Conservation (phyloP, 2,888 invertebrate genomes). For the Microchrysa polita region DNA sequence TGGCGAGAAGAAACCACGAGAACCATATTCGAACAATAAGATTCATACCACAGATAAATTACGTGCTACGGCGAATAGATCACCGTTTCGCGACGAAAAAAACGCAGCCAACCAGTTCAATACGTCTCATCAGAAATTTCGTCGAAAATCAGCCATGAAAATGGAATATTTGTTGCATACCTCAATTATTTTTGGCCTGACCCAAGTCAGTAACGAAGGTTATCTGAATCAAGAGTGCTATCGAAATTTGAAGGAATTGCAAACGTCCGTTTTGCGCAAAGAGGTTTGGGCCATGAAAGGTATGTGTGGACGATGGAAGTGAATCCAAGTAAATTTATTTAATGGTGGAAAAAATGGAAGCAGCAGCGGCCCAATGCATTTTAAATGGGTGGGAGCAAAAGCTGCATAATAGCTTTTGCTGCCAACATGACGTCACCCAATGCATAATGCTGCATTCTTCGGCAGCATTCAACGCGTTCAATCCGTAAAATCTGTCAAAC, state of each 20-base stretch:
- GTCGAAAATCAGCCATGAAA: slow-evolving; percentile 42
- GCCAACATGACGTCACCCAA: too few relatives aligned
- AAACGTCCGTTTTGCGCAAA: slow-evolving; percentile 62
- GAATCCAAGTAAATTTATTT: too few relatives aligned
- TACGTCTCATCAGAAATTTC: slow-evolving; percentile 27
- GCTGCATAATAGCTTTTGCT: too few relatives aligned
- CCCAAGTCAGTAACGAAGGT: slow-evolving; percentile 58
- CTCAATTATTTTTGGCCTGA: slow-evolving; percentile 63
- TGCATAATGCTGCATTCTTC: too few relatives aligned
- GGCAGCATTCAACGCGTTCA: too few relatives aligned
- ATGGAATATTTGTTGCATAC: slow-evolving; percentile 56
- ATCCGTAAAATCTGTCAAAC: too few relatives aligned
- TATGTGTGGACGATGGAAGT: slow-evolving; percentile 56
- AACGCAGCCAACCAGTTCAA: not conserved
- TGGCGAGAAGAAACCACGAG: not conserved
- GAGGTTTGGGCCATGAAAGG: slow-evolving; percentile 68
- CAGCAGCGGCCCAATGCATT: too few relatives aligned
- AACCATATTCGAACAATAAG: not conserved
- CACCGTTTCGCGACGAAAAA: not conserved
- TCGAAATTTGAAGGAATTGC: slow-evolving; percentile 62
- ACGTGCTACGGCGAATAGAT: slow-evolving; percentile 33
- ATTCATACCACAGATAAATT: slow-evolving; percentile 50
- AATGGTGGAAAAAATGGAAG: too few relatives aligned
- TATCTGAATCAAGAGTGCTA: slow-evolving; percentile 59
- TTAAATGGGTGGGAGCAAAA: too few relatives aligned